phyloP scores from a whole-genome alignment of 2,888 invertebrate genomes.

The Clunio marinus region DNA sequence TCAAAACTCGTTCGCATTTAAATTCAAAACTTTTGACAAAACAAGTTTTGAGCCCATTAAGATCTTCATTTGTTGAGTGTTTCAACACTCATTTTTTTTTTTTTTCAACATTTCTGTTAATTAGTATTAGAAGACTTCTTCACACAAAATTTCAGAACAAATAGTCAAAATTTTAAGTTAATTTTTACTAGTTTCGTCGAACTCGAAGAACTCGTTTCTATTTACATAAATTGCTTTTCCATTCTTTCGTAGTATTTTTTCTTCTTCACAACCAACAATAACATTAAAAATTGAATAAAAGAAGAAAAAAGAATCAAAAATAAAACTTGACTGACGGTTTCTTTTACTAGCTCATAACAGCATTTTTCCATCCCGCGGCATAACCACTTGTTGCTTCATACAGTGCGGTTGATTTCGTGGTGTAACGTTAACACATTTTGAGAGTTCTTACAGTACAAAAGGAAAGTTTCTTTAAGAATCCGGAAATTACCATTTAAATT shows the following conservation, averaged over 20 bases:
- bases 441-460: not conserved
- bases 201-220: not conserved
- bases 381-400: not conserved
- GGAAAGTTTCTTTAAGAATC: not conserved
- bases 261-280: not conserved
- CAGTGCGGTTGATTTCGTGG: not conserved
- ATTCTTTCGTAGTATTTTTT: conserved; percentile 3
- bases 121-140: too few species aligned
- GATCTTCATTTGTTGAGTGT: too few species aligned
- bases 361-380: not conserved
- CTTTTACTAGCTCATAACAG: not conserved
- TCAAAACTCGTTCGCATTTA: too few species aligned
- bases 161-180: not conserved
- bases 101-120: too few species aligned
- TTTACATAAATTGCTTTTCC: not conserved
- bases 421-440: not conserved
- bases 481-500: conserved; percentile 8
- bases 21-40: too few species aligned
- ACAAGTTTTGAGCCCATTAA: too few species aligned
- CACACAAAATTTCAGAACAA: too few species aligned
- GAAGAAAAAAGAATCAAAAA: too few species aligned
- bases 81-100: too few species aligned
- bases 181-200: not conserved
- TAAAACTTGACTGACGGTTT: conserved; percentile 1
- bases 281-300: not conserved